Evolutionary conservation across 2,888 invertebrate genomes (phyloP).

Genomic region (Drosophila mimetica): DNA sequence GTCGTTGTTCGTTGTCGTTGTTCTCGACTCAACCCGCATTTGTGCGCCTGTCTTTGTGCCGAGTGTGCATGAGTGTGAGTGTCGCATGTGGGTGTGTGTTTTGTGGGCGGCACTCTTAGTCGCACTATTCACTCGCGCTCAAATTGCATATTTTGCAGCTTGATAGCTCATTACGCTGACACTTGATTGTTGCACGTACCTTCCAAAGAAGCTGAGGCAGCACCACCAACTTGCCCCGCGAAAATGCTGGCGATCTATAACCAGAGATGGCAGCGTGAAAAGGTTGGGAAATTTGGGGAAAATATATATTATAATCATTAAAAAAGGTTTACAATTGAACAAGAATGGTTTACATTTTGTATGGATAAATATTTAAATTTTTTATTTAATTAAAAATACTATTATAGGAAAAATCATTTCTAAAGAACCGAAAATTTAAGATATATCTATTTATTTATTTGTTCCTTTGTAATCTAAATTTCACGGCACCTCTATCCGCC

Average conservation of each 20-base stretch:
- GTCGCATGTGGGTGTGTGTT: constrained; percentile 1
- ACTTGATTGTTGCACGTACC: constrained; percentile 78
- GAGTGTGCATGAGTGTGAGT: background rate
- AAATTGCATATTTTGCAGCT: constrained; percentile 81
- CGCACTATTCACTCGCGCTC: constrained; percentile 33
- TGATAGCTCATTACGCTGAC: constrained; percentile 81
- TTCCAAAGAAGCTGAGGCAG: constrained; percentile 28
- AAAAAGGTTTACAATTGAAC: too few relatives aligned
- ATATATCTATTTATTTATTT: background rate
- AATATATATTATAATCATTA: background rate
- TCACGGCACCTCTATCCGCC: constrained; percentile 7
- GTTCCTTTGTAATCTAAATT: background rate
- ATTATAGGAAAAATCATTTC: too few relatives aligned
- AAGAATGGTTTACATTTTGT: too few relatives aligned
- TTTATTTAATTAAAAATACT: too few relatives aligned
- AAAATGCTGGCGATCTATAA: constrained; percentile 13
- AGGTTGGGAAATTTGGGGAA: background rate
- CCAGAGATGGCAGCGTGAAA: constrained; percentile 24
- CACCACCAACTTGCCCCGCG: constrained; percentile 5
- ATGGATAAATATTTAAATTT: too few relatives aligned
- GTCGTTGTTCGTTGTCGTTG: constrained; percentile 18
- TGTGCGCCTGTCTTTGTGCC: constrained; percentile 15
- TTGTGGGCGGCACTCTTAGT: constrained; percentile 43
- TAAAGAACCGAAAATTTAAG: too few relatives aligned
- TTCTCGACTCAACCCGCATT: constrained; percentile 53